These are phyloP conservation scores for Cuculus canorus DNA, from an alignment of 2,797 vertebrate genomes.

Conservation along the genomic window DNA sequence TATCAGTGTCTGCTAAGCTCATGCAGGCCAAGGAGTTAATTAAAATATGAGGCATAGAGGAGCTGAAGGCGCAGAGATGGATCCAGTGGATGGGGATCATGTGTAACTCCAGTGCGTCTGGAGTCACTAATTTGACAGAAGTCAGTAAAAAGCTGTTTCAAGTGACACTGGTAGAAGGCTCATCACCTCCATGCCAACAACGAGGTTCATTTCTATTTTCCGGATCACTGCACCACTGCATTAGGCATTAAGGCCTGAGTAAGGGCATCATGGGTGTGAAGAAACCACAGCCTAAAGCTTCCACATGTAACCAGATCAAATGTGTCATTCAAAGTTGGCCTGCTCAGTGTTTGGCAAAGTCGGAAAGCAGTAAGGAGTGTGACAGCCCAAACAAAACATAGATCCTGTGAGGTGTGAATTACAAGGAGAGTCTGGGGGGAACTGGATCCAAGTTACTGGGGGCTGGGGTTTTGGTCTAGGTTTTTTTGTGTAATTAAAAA, in stretches of 20 bases:
- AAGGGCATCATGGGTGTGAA: not conserved
- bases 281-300: not conserved
- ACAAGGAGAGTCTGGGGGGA: not conserved
- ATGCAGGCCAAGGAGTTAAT: not conserved
- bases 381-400: not conserved
- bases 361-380: not conserved
- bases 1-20: not conserved
- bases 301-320: not conserved
- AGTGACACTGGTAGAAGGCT: not conserved
- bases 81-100: not conserved
- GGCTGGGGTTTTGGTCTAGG: not conserved
- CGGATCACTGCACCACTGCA: not conserved
- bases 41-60: not conserved
- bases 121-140: not conserved
- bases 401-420: not conserved
- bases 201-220: not conserved
- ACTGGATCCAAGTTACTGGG: not conserved
- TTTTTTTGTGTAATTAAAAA: not conserved
- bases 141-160: not conserved
- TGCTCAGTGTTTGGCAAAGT: not conserved
- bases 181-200: not conserved
- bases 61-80: not conserved
- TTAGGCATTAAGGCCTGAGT: not conserved
- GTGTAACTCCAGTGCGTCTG: not conserved
- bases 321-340: not conserved